Evolutionary conservation across 2,797 vertebrate species (phyloP), one percentile per base, ranked within the genome.

Genomic region (Schizothorax lantsangensis): DNA sequence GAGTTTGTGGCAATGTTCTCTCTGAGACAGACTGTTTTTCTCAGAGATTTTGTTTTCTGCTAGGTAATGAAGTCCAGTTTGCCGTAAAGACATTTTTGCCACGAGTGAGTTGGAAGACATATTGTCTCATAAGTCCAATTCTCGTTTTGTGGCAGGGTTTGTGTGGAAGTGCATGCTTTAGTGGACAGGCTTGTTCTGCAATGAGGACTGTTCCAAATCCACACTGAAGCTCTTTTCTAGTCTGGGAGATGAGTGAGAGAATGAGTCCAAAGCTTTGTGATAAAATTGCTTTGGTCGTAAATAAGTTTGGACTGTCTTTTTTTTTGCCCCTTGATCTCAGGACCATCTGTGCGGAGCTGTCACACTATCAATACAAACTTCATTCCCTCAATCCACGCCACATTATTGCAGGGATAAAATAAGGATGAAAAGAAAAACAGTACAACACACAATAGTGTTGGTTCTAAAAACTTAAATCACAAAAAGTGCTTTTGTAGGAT

Each of bases 281-380:
- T 85, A 86, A 90, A 87, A 88, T 87, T 82, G 84, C 85, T 88
- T 87, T 83, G 79, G 80, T 86, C 77, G 45, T 88, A 90, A 88
- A 88, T 88, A 84, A 68, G 80, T 86, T 90, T 90, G 75, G 85
- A 86, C 81, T 43, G 66, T 83, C 19, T 83, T 82, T 59, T 82
- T 59, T 86, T 72, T 30, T 82, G 80, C 33, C 78, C 84, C 87
- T 86, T 79, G 72, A 84, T 89, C 81, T 86, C 66, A 66, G 72
- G 81, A 81, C 80, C 77, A 88, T 86, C 84, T 88, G 87, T 78
- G 81, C 36, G 11, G 83, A 11, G 54, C 79, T 81, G 83, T 68
- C 83, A 12, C 33, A 14, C 71, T 69, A 43, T 88, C 89, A 52
- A 88, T 85, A 82, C 81, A 88, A 86, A 89, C 72, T 21, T 26